phyloP scores from a whole-genome alignment of 2,113 vertebrate species.

The Phalacrocorax aristotelis region DNA sequence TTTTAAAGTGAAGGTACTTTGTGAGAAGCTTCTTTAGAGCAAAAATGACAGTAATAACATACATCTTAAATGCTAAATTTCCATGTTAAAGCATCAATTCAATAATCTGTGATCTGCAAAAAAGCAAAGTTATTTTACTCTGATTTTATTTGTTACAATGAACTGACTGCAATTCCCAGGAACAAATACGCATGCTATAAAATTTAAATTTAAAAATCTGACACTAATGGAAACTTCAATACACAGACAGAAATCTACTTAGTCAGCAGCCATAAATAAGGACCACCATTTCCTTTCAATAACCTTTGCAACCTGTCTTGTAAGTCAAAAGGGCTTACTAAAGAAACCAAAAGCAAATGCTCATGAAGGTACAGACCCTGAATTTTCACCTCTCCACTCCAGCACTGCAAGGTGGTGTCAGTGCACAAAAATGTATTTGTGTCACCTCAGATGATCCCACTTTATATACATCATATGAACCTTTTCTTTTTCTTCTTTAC shows the following conservation, averaged over 20 bases:
- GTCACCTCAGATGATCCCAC: background rate
- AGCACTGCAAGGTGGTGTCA: background rate
- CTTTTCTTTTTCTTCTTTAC: background rate
- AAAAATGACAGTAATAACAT: constrained; percentile 25
- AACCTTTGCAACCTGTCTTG: background rate
- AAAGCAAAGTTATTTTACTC: constrained; percentile 25
- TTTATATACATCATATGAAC: rapidly evolving
- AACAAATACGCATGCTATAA: constrained; percentile 1
- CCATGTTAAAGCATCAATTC: constrained; percentile 43
- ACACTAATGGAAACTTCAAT: constrained; percentile 34
- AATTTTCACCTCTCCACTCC: background rate
- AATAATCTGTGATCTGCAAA: constrained; percentile 24
- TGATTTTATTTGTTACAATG: constrained; percentile 53
- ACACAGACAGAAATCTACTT: background rate
- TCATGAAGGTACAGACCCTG: background rate
- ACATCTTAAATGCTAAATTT: constrained; percentile 28
- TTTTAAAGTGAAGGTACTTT: constrained; percentile 38
- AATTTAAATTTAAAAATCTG: constrained; percentile 45
- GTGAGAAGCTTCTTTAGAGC: background rate
- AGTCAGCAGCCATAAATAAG: constrained; percentile 30
- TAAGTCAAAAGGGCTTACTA: background rate
- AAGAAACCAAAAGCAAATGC: background rate
- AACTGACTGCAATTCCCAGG: background rate
- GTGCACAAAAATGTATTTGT: rapidly evolving
- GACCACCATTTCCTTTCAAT: background rate